phyloP scores from a whole-genome alignment of 2,888 invertebrate species.

The Rhyacophila evoluta region DNA sequence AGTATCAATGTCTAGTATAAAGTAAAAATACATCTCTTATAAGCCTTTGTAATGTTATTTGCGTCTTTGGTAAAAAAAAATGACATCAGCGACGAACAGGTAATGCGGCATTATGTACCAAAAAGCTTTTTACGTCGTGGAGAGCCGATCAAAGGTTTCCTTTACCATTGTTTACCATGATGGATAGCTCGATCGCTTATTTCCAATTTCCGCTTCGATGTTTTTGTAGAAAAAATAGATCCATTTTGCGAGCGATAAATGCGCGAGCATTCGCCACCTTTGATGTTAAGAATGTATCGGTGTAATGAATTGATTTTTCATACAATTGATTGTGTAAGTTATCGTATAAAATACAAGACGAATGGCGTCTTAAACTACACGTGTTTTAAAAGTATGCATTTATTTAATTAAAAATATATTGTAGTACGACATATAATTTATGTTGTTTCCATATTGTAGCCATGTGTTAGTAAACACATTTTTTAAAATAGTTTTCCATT shows the following conservation, averaged over 20 bases:
- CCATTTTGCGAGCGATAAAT: conserved; percentile 13
- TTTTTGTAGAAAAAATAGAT: neutral
- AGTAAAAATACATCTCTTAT: conserved; percentile 23
- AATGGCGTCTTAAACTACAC: too few relatives aligned
- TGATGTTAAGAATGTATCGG: neutral
- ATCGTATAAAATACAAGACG: neutral
- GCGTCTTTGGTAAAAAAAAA: neutral
- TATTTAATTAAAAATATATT: neutral
- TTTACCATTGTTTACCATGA: conserved; percentile 38
- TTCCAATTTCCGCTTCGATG: conserved; percentile 36
- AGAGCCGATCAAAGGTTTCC: conserved; percentile 35
- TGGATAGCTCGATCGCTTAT: conserved; percentile 38
- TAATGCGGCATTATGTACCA: conserved; percentile 13
- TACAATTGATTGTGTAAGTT: neutral
- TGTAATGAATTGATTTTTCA: conserved; percentile 2
- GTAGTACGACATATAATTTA: too few relatives aligned
- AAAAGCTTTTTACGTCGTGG: conserved; percentile 29
- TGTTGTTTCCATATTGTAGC: too few relatives aligned
- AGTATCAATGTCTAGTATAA: conserved; percentile 7
- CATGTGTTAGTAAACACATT: too few relatives aligned
- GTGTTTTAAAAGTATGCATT: too few relatives aligned
- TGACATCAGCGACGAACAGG: conserved; percentile 10
- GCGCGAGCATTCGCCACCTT: neutral
- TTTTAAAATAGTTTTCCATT: too few relatives aligned
- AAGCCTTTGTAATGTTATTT: conserved; percentile 23